Base-by-base conservation (phyloP, 2,113 vertebrate genomes). In the Laticauda colubrina region DNA sequence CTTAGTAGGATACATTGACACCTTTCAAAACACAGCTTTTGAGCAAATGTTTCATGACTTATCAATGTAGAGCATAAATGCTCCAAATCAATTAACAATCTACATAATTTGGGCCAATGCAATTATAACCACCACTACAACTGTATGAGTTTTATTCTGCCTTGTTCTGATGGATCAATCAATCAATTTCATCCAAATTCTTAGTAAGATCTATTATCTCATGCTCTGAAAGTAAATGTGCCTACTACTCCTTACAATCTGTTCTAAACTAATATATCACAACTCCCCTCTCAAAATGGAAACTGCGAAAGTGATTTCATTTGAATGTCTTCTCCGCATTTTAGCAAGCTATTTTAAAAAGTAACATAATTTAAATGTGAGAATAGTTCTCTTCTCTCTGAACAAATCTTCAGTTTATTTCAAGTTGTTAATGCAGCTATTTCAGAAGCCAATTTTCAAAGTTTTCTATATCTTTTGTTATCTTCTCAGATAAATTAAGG, bases 341-440 rank as follows among this genome's bases (percentile, higher is more conserved):
- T 93, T 29, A 94, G 92, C 26, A 61, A 92, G 51, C 11, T 90
- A 2, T 94, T 94, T 93, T 75, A 94, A 95, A 85, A 34, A 51
- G 24, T 55, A 85, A 21, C 87, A 26, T 87, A 87, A 85, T 61
- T 94, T 64, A 94, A 90, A 81, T 53, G 93, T 61, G 91, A 14
- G 5, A 26, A 48, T 85, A 39, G 2, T 1, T 92, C 90, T 91
- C 34, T 91, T 56, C 94, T 54, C 24, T 92, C 57, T 94, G 26
- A 86, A 85, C 12, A 93, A 91, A 86, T 90, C 54, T 89, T 90
- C 23, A 86, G 87, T 94, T 94, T 92, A 87, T 89, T 94, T 91
- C 88, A 43, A 9, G 3, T 26, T 0, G n/a, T 92, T 57, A 87
- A 75, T 93, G 56, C 45, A 59, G 53, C 57, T 61, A 43, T n/a